phyloP scores from a whole-genome alignment of 2,113 vertebrate genomes.

The Phoenicopterus ruber region DNA sequence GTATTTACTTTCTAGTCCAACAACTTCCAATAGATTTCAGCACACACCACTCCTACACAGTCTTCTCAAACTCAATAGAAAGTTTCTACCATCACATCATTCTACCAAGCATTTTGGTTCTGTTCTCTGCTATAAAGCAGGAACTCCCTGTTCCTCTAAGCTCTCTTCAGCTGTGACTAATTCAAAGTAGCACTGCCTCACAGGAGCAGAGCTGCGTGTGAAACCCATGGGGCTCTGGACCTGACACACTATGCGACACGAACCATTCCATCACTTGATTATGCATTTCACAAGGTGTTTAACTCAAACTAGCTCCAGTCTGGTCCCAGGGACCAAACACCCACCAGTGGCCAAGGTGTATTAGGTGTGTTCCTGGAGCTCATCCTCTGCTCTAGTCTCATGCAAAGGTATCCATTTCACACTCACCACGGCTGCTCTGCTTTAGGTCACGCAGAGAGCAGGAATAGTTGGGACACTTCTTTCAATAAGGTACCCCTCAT shows the following conservation, averaged over 20 bases:
- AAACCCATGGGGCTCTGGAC: neutral
- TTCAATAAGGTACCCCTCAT: neutral
- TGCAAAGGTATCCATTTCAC: neutral
- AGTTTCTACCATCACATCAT: neutral
- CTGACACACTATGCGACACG: accelerated
- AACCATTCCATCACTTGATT: neutral
- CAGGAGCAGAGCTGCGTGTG: neutral
- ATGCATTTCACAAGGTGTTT: neutral
- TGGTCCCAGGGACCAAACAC: neutral
- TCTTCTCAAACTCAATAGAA: neutral
- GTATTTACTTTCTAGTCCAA: neutral
- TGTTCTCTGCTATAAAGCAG: neutral
- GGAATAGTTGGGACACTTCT: neutral
- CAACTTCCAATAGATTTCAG: neutral
- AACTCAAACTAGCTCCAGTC: neutral
- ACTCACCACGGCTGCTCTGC: neutral
- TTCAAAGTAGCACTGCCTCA: neutral
- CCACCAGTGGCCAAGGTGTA: neutral
- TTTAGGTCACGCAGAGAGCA: neutral
- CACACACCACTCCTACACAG: accelerated
- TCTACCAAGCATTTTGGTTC: neutral
- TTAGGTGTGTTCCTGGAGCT: neutral
- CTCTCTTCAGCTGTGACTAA: neutral
- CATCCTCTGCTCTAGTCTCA: neutral
- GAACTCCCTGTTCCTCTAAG: neutral